Evolutionary conservation across 2,888 invertebrate species (phyloP).

Genomic region (Sabellastarte sp.): DNA sequence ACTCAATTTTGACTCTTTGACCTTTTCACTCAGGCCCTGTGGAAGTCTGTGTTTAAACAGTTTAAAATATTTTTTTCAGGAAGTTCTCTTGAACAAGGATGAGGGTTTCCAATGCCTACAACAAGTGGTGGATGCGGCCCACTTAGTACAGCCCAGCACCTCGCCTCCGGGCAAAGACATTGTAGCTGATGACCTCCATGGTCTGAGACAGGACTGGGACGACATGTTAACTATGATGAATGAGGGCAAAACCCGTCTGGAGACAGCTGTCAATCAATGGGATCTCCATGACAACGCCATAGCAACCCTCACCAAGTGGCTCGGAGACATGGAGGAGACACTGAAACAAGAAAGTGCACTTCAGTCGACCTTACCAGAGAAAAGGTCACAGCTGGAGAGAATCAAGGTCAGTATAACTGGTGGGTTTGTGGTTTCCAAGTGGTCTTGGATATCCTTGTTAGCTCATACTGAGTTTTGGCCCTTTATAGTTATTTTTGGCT

Average conservation of each 20-base stretch:
- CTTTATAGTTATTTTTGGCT: too few species aligned
- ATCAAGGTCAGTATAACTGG: constrained; percentile 44
- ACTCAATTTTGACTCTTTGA: too few species aligned
- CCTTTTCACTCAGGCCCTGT: too few species aligned
- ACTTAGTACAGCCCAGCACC: constrained; percentile 72
- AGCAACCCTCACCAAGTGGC: constrained; percentile 76
- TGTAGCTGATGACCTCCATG: constrained; percentile 78
- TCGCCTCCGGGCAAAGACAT: constrained; percentile 86
- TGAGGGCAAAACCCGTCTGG: constrained; percentile 70
- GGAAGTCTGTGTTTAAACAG: too few species aligned
- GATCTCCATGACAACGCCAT: constrained; percentile 88
- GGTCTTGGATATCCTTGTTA: too few species aligned
- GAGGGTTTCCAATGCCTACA: constrained; percentile 45
- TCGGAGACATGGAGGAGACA: constrained; percentile 73
- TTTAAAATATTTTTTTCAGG: too few species aligned
- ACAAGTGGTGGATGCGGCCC: constrained; percentile 40
- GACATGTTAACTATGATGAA: constrained; percentile 77
- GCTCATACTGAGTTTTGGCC: too few species aligned
- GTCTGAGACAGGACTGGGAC: constrained; percentile 79
- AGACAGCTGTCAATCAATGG: constrained; percentile 86
- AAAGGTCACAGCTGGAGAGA: constrained; percentile 23
- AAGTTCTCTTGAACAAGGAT: constrained; percentile 18
- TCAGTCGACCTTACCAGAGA: constrained; percentile 25
- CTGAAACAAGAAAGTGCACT: constrained; percentile 77
- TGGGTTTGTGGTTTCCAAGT: too few species aligned